Base-by-base conservation (phyloP, 2,888 invertebrate species). In the Cheilosia impressa region DNA sequence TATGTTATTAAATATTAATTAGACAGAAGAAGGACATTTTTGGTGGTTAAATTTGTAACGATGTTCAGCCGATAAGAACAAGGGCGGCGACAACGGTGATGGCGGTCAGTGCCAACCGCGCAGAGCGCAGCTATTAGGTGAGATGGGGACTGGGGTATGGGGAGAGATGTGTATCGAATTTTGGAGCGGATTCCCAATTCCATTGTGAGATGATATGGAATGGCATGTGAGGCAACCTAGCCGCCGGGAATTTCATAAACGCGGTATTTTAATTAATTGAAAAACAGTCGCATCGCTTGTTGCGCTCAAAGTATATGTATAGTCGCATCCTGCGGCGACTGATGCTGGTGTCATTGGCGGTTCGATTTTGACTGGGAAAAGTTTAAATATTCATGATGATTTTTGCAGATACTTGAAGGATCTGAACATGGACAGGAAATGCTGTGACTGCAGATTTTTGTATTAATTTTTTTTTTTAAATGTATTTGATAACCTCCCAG, bases 41-140 rank as follows among this genome's bases (percentile, higher is more conserved):
- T 68, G 85, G 85, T 81, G 80, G 85, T 85, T 85, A 85, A 85
- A 85, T 85, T 80, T 85, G 85, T 85, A 85, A 85, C 85, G 77
- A 85, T 76, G 85, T 65, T 38, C n/a, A 41, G 65, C 15, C 55
- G 85, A 85, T 85, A 85, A 80, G 76, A 68, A 58, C 47, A 66
- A 66, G 58, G 53, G 38, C 47, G 50, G 66, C 22, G 7, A 38
- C 47, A 50, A 50, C 22, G 7, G 63, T 27, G 15, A 31, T 45
- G 52, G 24, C 41, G 38, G 47, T 58, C 34, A 57, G 43, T 38
- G 19, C 15, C 55, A 13, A 15, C 7, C 43, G 41, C 43, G 1
- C 13, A 38, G 38, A 13, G n/a, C n/a, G n/a, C n/a, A n/a, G n/a
- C n/a, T 19, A n/a, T 24, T 10, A 27, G 63, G n/a, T 6, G 24